Conservation (phyloP, 2,797 vertebrate genomes). For the Apogon hyalosoma region DNA sequence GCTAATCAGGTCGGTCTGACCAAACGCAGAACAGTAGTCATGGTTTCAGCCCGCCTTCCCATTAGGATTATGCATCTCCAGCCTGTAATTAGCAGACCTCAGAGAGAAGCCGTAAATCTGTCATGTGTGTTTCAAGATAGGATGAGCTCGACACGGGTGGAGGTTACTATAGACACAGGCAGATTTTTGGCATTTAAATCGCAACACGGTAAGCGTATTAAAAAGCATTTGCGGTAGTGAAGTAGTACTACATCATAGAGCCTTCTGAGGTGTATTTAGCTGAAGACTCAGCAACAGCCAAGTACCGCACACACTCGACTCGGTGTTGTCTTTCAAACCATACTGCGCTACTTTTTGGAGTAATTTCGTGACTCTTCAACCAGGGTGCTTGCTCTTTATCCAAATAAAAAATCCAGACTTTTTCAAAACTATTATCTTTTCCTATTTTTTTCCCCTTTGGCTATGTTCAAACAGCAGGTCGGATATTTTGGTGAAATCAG, state of each 20-base stretch:
- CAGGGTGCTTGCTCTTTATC: too few species aligned
- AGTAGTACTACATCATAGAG: not conserved
- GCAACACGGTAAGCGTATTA: not conserved
- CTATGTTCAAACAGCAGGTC: too few species aligned
- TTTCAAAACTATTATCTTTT: too few species aligned
- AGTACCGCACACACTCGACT: too few species aligned
- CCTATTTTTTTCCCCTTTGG: too few species aligned
- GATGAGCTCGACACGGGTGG: not conserved
- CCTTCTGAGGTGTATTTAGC: too few species aligned
- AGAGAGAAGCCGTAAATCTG: conserved; percentile 17
- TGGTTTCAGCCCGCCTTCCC: conserved; percentile 23
- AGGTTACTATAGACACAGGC: not conserved
- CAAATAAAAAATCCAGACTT: too few species aligned
- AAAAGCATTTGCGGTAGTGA: not conserved
- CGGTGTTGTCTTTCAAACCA: too few species aligned
- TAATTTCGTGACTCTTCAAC: too few species aligned
- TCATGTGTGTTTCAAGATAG: conserved; percentile 12
- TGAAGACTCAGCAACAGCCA: too few species aligned
- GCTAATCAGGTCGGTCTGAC: conserved; percentile 89
- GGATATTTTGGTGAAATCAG: too few species aligned
- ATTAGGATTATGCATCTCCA: conserved; percentile 11
- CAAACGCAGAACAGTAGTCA: conserved; percentile 15
- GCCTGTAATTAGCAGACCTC: conserved; percentile 37
- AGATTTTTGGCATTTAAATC: not conserved
- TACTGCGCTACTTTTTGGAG: too few species aligned